phyloP scores from a whole-genome alignment of 2,888 invertebrate species.

The Cordilura impudica region DNA sequence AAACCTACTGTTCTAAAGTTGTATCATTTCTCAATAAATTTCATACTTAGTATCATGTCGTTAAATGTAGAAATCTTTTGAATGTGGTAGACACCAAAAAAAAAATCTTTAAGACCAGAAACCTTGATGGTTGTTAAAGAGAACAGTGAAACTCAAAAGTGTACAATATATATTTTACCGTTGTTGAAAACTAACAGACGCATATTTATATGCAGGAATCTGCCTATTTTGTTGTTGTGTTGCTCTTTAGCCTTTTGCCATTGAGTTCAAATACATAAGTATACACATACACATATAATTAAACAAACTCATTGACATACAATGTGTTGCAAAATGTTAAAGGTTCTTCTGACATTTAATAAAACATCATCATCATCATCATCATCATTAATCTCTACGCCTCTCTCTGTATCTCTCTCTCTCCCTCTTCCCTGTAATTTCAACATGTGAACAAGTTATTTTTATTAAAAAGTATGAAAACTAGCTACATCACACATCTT shows the following conservation, averaged over 20 bases:
- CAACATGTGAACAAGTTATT: too few relatives aligned
- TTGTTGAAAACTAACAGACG: background rate
- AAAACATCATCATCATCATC: conserved; percentile 12
- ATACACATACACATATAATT: background rate
- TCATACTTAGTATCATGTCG: conserved; percentile 65
- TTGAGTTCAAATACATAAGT: background rate
- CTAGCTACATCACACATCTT: too few relatives aligned
- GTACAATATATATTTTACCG: background rate
- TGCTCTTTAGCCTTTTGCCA: conserved; percentile 53
- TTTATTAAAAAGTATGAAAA: too few relatives aligned
- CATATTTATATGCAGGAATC: background rate
- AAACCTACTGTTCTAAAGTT: conserved; percentile 45
- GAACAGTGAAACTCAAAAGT: background rate
- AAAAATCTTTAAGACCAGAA: background rate
- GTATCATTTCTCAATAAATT: conserved; percentile 74
- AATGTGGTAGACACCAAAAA: conserved; percentile 7
- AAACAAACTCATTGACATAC: too few relatives aligned
- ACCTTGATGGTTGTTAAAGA: background rate
- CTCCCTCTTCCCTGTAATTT: background rate
- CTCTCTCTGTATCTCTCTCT: background rate
- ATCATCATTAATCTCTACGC: conserved; percentile 3
- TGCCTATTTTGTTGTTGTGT: conserved; percentile 14
- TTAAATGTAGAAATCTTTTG: conserved; percentile 41
- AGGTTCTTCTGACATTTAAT: conserved; percentile 46
- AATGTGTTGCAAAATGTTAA: conserved; percentile 44